Evolutionary conservation across 2,113 vertebrate genomes (phyloP), one percentile per base, ranked within the genome.

Genomic region (Chionomys nivalis): DNA sequence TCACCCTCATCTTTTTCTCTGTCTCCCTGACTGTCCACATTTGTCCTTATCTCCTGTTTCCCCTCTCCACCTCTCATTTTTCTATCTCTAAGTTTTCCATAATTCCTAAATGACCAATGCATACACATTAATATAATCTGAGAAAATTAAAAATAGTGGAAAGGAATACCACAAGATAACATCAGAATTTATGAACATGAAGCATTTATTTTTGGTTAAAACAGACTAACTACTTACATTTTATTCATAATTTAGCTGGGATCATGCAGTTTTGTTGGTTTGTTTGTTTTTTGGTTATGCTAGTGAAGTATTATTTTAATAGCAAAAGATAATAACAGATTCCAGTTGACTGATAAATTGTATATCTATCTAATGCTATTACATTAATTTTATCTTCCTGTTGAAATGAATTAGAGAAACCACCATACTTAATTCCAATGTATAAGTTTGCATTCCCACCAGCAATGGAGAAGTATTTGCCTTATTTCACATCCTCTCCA

Each of bases 131-230:
- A 91, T n/a, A 21, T 94, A 52, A 86, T 2, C 19, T 28, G 65
- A 12, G 31, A 92, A 95, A 87, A 92, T 70, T 93, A 52, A 7
- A 82, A 83, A 92, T 85, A 16, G 63, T 81, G 21, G 28, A 92
- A 93, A 73, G 33, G 79, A 92, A 89, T 47, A 8, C 11, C 17
- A 95, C 8, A 93, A 92, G 52, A 85, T 2, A 85, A 87, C n/a
- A 90, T 49, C 11, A 90, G 9, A 70, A 93, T 17, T 82, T 3
- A 89, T 89, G 3, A 93, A 36, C 49, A 72, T 33, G 92, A 83
- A 36, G 1, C 58, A 91, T 76, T 68, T 44, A 83, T 61, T 96
- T 91, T 78, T 14, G 6, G 61, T 13, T n/a, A 65, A 87, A 91
- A 58, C 2, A 68, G 17, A 94, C 16, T 28, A 90, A 63, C 10